Evolutionary conservation across 2,888 invertebrate genomes (phyloP), one percentile per base, ranked within the genome.

Genomic region (Platycnemis pennipes): DNA sequence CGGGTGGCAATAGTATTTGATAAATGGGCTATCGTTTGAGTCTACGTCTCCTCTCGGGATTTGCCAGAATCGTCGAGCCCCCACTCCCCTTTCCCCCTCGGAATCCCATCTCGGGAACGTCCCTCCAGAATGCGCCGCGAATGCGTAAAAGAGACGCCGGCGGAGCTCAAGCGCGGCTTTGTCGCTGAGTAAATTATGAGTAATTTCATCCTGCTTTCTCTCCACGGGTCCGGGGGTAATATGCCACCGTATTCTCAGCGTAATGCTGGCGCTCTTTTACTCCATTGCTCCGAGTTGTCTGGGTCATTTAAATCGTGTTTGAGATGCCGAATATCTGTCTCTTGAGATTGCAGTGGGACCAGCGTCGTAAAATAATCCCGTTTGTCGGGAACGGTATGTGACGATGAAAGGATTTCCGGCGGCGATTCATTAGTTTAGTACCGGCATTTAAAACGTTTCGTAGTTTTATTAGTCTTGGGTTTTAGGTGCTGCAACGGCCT

Each of bases 51-150:
- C 91, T 45, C 63, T 26, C 45, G 63, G 63, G 16, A 69, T 11
- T 91, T 91, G 91, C 63, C 91, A 91, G 44, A 91, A 91, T 63
- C 91, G 3, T 63, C 42, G 22, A n/a, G 88, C 49, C 37, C 44
- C 4, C n/a, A n/a, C n/a, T n/a, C n/a, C n/a, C n/a, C n/a, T n/a
- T n/a, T n/a, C 77, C 77, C 37, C 63, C n/a, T 22, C 8, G 91
- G 45, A 45, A 44, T 56, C 56, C 42, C 63, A 69, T 91, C 91
- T 91, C 56, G 56, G 22, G 22, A 44, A 22, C 69, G 56, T 63
- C 16, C 26, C 42, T 44, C 91, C 42, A 91, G 63, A 69, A 69
- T 91, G 44, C 91, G 49, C 91, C 63, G n/a, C 63, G 91, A 49
- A 53, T 89, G 31, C 89, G 53, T 31, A 44, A 63, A 69, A 53